phyloP scores from a whole-genome alignment of 1,140 invertebrate species.

The Papilio helenus region DNA sequence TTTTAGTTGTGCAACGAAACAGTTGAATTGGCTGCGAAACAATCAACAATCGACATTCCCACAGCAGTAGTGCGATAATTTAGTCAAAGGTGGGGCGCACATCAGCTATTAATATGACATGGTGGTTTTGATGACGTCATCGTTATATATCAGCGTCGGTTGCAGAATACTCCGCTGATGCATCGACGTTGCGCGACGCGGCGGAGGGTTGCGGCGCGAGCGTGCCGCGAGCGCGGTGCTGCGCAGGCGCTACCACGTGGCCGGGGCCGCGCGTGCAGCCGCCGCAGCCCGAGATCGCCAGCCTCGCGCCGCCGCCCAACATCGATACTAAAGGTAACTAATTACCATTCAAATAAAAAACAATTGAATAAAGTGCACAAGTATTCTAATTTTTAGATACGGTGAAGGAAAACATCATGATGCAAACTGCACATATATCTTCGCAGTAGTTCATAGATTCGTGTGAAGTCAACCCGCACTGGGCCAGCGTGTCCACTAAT shows the following conservation, averaged over 20 bases:
- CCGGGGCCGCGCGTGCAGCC: constrained; percentile 73
- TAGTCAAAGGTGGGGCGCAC: too few species aligned
- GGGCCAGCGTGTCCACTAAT: too few species aligned
- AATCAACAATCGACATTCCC: too few species aligned
- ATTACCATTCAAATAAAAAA: background rate
- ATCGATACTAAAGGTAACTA: constrained; percentile 79
- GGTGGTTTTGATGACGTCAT: background rate
- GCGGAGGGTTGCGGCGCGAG: constrained; percentile 64
- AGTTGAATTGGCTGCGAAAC: too few species aligned
- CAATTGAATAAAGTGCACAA: background rate
- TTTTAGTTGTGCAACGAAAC: too few species aligned
- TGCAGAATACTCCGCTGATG: constrained; percentile 75
- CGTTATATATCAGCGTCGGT: constrained; percentile 34
- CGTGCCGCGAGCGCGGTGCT: constrained; percentile 57
- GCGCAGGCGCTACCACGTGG: constrained; percentile 71
- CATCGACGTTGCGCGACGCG: constrained; percentile 75
- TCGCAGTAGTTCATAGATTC: too few species aligned
- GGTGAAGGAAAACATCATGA: too few species aligned
- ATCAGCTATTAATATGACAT: background rate
- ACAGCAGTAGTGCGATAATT: too few species aligned
- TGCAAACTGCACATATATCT: too few species aligned
- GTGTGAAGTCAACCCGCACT: too few species aligned
- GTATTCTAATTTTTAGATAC: too few species aligned
- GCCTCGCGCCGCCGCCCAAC: constrained; percentile 63
- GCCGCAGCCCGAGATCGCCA: constrained; percentile 73